These are phyloP conservation scores for Hyaena hyaena DNA, from an alignment of 2,113 vertebrate genomes.

Conservation along the genomic window DNA sequence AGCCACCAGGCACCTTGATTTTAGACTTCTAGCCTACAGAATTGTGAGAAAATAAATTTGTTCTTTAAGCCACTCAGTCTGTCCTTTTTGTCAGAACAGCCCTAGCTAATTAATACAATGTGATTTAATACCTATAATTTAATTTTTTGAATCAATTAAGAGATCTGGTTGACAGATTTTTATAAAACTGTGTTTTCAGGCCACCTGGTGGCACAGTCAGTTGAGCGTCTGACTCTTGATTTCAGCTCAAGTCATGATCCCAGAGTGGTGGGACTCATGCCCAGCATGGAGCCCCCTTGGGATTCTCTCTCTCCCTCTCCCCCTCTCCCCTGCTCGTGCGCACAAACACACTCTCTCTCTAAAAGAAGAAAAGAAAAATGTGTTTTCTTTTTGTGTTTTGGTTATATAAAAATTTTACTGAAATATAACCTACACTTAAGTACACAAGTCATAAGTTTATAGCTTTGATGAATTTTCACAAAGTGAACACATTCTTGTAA, in stretches of 20 bases:
- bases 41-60: background rate
- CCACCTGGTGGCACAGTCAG: too few relatives aligned
- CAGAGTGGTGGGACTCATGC: too few relatives aligned
- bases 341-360: too few relatives aligned
- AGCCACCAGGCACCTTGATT: background rate
- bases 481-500: background rate
- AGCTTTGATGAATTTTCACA: slow-evolving; percentile 9
- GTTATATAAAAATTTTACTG: slow-evolving; percentile 9
- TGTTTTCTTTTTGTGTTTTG: slow-evolving; percentile 12
- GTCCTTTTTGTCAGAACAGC: background rate
- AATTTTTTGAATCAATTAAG: background rate
- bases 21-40: background rate
- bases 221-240: too few relatives aligned
- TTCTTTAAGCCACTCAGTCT: background rate
- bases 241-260: too few relatives aligned
- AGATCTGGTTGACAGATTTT: background rate
- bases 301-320: too few relatives aligned
- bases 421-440: background rate
- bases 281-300: too few relatives aligned
- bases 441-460: background rate
- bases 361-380: background rate
- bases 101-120: background rate
- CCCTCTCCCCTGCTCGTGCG: too few relatives aligned
- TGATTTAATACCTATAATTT: slow-evolving; percentile 6
- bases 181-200: background rate